A percentile compares a stretch with the other conserved stretches of the same genome.
These are phyloP conservation scores for Brenthis ino DNA, from an alignment of 2,888 invertebrate species.

Conservation along the genomic window DNA sequence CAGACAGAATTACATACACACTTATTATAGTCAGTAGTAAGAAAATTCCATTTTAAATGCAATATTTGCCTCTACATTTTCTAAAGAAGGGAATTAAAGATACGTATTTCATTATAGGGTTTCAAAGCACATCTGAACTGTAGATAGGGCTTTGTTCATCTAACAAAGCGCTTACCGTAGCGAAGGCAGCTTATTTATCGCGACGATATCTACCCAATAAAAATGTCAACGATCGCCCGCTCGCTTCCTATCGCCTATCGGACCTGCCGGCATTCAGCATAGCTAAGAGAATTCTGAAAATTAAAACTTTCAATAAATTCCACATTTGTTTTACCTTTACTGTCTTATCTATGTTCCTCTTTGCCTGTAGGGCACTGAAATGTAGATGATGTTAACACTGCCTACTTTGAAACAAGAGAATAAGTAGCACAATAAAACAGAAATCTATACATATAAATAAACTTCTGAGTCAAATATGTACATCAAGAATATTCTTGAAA, in stretches of 20 bases:
- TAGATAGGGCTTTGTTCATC: slow-evolving; percentile 30
- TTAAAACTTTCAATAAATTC: slow-evolving; percentile 26
- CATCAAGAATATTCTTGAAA: too few relatives aligned
- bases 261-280: slow-evolving; percentile 31
- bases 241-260: slow-evolving; percentile 53
- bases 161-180: slow-evolving; percentile 49
- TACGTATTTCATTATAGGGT: slow-evolving; percentile 21
- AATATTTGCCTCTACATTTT: neutral
- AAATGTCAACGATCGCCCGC: slow-evolving; percentile 68
- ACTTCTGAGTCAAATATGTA: too few relatives aligned
- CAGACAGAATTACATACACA: too few relatives aligned
- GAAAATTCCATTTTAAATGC: neutral
- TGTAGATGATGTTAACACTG: neutral
- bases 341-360: slow-evolving; percentile 13
- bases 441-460: too few relatives aligned
- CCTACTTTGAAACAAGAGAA: too few relatives aligned
- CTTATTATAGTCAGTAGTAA: neutral
- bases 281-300: slow-evolving; percentile 26
- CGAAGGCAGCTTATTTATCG: slow-evolving; percentile 63
- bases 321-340: slow-evolving; percentile 10
- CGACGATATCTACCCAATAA: slow-evolving; percentile 67
- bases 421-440: too few relatives aligned
- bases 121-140: slow-evolving; percentile 19
- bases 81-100: slow-evolving; percentile 13
- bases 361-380: neutral